Base-by-base conservation (phyloP, 1,140 invertebrate species). In the Adoxophyes honmai region DNA sequence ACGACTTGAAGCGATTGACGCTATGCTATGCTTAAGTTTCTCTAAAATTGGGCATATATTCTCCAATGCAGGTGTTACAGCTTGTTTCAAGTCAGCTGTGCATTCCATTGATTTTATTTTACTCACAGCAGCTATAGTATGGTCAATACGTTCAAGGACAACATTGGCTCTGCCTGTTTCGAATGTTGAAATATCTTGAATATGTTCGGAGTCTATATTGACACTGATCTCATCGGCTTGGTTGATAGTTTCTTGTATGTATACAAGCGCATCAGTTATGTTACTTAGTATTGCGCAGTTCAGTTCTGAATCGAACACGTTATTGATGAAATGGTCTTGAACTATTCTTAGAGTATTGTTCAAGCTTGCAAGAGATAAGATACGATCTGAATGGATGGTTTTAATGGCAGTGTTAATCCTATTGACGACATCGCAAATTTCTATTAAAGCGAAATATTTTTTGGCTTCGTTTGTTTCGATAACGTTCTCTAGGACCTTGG, bases 401-500 rank as follows among this genome's bases (percentile, higher is more conserved):
- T 77, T 76, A 11, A 88, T 65, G 4, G 64, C 73, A 34, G 57
- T 52, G 60, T 85, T 86, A 1, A 86, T 52, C 65, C 77, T 75
- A 42, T 73, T 81, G 4, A 85, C 70, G 16, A 68, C 70, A 59
- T 82, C 70, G 66, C 83, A 86, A 55, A 86, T 76, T 73, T 82
- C 78, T 38, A 83, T 71, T 18, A 88, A 68, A 8, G 59, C 58
- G 34, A 81, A 75, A 60, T 88, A 88, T 77, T 85, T 88, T 8
- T 62, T 64, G 21, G 70, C 62, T 28, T 86, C 78, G 69, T 88
- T 88, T 64, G 75, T 84, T 64, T 88, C 83, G 38, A 90, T 88
- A 8, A 88, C 79, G 62, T 82, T 85, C 73, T 89, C 88, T 59
- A 89, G 59, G 13, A 86, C 68, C 75, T 86, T 88, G 1, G 86